Conservation (phyloP, 1,140 invertebrate genomes). For the Lerema accius region DNA sequence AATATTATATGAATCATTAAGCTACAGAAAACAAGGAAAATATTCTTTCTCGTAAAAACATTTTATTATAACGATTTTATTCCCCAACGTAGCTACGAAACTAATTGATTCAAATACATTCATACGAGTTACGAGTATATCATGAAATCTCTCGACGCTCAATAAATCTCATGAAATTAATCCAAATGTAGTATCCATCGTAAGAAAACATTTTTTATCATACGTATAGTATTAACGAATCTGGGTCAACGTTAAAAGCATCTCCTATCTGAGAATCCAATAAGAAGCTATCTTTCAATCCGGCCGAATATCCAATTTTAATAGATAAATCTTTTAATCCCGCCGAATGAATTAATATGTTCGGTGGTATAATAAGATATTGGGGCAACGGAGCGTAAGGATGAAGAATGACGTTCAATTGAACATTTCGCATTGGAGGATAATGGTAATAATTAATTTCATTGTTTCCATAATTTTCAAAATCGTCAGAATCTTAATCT, state of each 20-base stretch:
- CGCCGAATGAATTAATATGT: constrained; percentile 1
- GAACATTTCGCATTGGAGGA: too few species aligned
- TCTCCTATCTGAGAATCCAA: constrained; percentile 1
- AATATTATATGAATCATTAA: too few species aligned
- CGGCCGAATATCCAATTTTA: constrained; percentile 5
- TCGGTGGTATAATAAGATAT: background rate
- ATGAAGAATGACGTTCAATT: background rate
- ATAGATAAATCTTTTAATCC: constrained; percentile 10
- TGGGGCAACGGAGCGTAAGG: background rate
- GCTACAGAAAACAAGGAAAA: too few species aligned
- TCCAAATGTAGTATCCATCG: background rate
- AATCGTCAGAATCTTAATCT: too few species aligned
- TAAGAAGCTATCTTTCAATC: background rate
- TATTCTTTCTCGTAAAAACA: background rate
- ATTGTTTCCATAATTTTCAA: too few species aligned
- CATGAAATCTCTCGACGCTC: background rate
- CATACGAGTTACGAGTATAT: too few species aligned
- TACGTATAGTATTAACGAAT: background rate
- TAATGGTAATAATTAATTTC: too few species aligned
- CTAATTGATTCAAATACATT: background rate
- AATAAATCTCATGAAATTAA: background rate
- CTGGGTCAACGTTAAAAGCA: constrained; percentile 5
- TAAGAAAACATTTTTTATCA: background rate
- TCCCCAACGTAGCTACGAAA: background rate
- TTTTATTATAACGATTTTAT: background rate